Evolutionary conservation across 1,140 invertebrate genomes (phyloP), one percentile per base, ranked within the genome.

Genomic region (Bombus breviceps): DNA sequence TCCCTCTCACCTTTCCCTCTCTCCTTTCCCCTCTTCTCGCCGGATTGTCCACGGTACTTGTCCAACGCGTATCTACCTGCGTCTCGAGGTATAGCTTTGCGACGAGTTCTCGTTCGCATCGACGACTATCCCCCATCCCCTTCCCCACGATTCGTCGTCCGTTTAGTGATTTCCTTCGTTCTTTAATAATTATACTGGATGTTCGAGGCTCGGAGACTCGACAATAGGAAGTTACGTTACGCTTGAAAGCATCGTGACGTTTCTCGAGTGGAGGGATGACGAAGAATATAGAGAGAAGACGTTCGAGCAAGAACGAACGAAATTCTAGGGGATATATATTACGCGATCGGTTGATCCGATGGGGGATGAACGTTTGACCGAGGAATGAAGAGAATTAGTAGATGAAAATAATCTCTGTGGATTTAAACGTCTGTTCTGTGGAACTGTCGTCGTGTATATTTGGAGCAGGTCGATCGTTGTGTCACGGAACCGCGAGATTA

Each of bases 61-160:
- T 77, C 81, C 25, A 76, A 77, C 68, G 68, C 57, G 32, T 64
- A 64, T 68, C 79, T 86, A 79, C 71, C 76, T 39, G 66, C 53
- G 64, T 81, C 69, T 64, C 82, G 41, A 59, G 74, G 22, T 41
- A 32, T 69, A 72, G 32, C 37, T 80, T 43, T n/a, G 32, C 41
- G 37, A 77, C n/a, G 62, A 39, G 62, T 75, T 81, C 57, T 57
- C 80, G 74, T 74, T 88, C 81, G 76, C 66, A 53, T 71, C 74
- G 37, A 74, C 64, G 64, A 53, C 39, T n/a, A 66, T 66, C 8
- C 15, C 12, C 32, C 47, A 25, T 43, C 69, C 59, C 41, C 13
- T 37, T 15, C 1, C 64, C 41, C 4, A 1, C 37, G 47, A 18
- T 72, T 77, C 80, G 59, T 32, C 62, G 18, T 25, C 1, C 37